Base-by-base conservation (phyloP, 1,140 invertebrate genomes). In the Matsumurasca onukii region DNA sequence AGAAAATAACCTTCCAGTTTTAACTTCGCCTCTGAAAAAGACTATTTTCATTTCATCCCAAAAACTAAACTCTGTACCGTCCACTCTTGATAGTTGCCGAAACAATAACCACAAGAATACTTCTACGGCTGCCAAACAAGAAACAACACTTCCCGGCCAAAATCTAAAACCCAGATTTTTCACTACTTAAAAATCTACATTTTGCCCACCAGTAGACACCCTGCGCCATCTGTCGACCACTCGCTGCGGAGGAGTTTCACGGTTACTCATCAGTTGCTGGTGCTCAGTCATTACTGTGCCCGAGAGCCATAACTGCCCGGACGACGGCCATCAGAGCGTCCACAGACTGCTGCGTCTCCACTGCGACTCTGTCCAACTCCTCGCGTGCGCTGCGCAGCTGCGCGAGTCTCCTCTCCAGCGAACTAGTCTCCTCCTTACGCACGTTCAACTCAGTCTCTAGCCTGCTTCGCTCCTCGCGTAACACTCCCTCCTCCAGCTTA, bases 221-320 rank as follows among this genome's bases (percentile, higher is more conserved):
- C 3, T 27, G 9, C 15, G 25, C 15, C 22, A 22, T 25, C 30
- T 59, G 25, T 59, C 12, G 15, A 27, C 24, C 15, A 15, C 15
- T 59, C 24, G 55, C 24, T 24, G n/a, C 3, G n/a, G 3, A 22
- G 5, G 15, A 9, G 12, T 59, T 59, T 59, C 55, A 59, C 55
- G n/a, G n/a, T 59, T 59, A 59, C 25, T 9, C 34, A 39, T 9
- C 5, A 25, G 30, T 13, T 27, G 5, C 68, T 76, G 75, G 15
- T 77, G 24, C 5, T 48, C 22, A 48, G 31, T 45, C 31, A 31
- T 48, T 48, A 24, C 79, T 69, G 76, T 34, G 57, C 3, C 62
- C 49, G 22, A 69, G 52, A 31, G 45, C 78, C 76, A 74, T 71
- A 67, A 70, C 70, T 72, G 34, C 70, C 65, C 57, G 71, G 55